Evolutionary conservation across 2,113 vertebrate species (phyloP).

Genomic region (Epinephelus lanceolatus): DNA sequence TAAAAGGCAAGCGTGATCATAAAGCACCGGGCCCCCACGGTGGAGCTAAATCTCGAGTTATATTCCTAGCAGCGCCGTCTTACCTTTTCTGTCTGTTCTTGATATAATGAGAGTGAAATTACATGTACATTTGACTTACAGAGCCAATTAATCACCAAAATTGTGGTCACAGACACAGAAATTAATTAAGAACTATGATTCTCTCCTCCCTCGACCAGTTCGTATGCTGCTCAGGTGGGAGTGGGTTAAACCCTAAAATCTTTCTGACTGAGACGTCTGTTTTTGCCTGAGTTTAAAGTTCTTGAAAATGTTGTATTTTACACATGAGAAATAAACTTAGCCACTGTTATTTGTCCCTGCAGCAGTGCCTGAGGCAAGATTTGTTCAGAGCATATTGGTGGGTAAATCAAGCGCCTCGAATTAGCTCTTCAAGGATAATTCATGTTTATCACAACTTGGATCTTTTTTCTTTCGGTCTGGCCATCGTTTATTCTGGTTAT

Average conservation of each 20-base stretch:
- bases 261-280: conserved; percentile 1
- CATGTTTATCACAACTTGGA: not conserved
- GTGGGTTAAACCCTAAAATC: conserved; percentile 8
- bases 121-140: conserved; percentile 17
- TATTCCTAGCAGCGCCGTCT: conserved; percentile 3
- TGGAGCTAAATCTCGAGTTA: conserved; percentile 35
- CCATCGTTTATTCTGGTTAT: not conserved
- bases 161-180: not conserved
- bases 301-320: not conserved
- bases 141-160: conserved; percentile 7
- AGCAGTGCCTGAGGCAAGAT: conserved; percentile 17
- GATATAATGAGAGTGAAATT: conserved; percentile 10
- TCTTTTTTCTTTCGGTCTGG: not conserved
- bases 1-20: conserved; percentile 48
- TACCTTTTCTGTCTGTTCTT: conserved; percentile 13
- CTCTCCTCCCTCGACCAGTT: not conserved
- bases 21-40: conserved; percentile 42
- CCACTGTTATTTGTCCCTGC: conserved; percentile 15
- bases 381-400: conserved; percentile 15
- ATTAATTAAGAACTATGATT: conserved; percentile 8
- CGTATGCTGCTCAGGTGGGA: not conserved
- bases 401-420: not conserved
- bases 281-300: conserved; percentile 1
- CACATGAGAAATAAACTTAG: conserved; percentile 15
- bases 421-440: conserved; percentile 6